These are phyloP conservation scores for Polylopha cassiicola DNA, from an alignment of 2,888 invertebrate genomes.

Conservation along the genomic window DNA sequence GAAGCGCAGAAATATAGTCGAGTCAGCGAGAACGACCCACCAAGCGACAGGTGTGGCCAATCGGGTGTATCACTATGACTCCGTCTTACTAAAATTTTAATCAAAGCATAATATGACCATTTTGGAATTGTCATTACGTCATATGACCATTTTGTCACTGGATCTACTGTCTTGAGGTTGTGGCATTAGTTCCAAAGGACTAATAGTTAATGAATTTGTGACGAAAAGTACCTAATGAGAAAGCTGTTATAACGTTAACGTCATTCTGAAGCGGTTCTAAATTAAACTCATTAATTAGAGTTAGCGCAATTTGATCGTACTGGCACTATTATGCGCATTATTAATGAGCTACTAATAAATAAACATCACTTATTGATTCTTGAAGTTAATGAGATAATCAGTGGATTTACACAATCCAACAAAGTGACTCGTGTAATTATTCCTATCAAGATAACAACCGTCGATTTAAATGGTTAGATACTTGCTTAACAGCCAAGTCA, in stretches of 20 bases:
- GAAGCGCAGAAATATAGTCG: constrained; percentile 3
- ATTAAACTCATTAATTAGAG: no score
- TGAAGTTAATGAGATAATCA: constrained; percentile 2
- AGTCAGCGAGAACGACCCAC: neutral
- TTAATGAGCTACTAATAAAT: no score
- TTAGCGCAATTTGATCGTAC: no score
- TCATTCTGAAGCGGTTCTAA: no score
- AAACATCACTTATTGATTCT: no score
- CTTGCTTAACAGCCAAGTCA: neutral
- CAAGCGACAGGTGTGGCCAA: constrained; percentile 14
- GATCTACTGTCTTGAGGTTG: no score
- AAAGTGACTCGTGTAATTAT: constrained; percentile 9
- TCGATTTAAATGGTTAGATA: constrained; percentile 5
- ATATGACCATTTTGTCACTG: constrained; percentile 5
- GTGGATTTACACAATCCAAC: constrained; percentile 11
- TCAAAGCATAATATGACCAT: constrained; percentile 7
- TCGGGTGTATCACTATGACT: constrained; percentile 6
- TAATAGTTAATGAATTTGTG: constrained; percentile 5
- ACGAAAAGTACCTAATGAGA: no score
- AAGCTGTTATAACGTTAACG: no score
- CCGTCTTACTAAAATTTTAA: constrained; percentile 3
- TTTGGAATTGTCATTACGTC: constrained; percentile 8
- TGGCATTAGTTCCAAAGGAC: constrained; percentile 15
- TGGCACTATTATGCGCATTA: no score
- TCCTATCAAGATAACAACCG: constrained; percentile 9